phyloP scores from a whole-genome alignment of 2,888 invertebrate species.

The Kryphioiulus occultus region DNA sequence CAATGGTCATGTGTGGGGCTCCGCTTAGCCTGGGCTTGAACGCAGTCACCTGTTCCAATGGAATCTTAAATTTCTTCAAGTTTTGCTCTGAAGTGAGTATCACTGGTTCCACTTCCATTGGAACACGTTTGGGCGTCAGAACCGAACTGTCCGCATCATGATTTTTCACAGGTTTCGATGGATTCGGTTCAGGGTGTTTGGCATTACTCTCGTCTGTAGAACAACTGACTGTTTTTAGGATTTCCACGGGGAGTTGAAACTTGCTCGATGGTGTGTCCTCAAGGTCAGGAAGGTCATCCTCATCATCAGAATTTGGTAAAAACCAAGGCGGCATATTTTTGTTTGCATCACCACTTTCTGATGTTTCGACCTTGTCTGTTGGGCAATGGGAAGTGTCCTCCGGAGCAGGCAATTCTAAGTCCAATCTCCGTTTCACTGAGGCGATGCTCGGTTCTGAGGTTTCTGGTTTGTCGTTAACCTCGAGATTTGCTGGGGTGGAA shows the following conservation, averaged over 20 bases:
- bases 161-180: neutral
- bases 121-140: neutral
- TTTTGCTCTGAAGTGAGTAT: neutral
- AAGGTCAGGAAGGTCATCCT: neutral
- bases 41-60: neutral
- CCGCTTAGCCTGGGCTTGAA: slow-evolving; percentile 67
- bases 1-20: slow-evolving; percentile 68
- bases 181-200: neutral
- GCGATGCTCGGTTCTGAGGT: neutral
- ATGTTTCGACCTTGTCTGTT: neutral
- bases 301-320: neutral
- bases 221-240: too few relatives aligned
- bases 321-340: neutral
- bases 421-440: neutral
- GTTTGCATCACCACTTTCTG: neutral
- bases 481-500: neutral
- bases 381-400: neutral
- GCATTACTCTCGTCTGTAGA: too few relatives aligned
- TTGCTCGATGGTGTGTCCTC: neutral
- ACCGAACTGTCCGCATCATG: neutral
- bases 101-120: neutral
- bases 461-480: neutral
- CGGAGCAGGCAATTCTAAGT: neutral
- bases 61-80: neutral
- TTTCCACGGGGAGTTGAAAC: neutral